A percentile compares a stretch with the other conserved stretches of the same genome.
Evolutionary conservation across 2,888 invertebrate species (phyloP).

Genomic region (Chironomus tentans): DNA sequence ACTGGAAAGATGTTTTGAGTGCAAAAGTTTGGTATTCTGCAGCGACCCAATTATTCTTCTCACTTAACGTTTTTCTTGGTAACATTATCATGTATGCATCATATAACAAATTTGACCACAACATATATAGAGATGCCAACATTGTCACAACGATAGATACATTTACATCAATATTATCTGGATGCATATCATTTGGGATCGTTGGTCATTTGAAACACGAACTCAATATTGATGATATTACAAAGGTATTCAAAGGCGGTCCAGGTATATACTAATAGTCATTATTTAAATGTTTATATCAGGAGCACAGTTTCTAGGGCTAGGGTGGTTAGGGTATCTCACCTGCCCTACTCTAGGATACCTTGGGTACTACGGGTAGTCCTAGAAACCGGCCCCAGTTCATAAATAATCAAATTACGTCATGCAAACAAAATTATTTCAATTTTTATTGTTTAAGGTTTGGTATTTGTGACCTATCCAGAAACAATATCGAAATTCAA

Average conservation of each 20-base stretch:
- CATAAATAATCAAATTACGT: too few species aligned
- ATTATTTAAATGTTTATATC: too few species aligned
- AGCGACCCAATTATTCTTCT: constrained; percentile 55
- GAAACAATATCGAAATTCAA: constrained; percentile 43
- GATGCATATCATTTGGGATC: constrained; percentile 49
- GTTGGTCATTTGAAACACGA: constrained; percentile 48
- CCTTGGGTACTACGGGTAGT: too few species aligned
- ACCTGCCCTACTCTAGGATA: too few species aligned
- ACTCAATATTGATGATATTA: constrained; percentile 42
- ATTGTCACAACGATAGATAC: constrained; percentile 51
- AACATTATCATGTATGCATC: constrained; percentile 49
- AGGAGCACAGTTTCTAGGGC: too few species aligned
- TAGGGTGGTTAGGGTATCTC: too few species aligned
- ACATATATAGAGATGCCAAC: constrained; percentile 47
- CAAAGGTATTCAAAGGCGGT: constrained; percentile 46
- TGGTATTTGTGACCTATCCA: constrained; percentile 31
- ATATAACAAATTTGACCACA: constrained; percentile 52
- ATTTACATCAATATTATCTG: constrained; percentile 48
- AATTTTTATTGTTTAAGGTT: background rate
- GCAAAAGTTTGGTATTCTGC: constrained; percentile 56
- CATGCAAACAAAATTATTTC: too few species aligned
- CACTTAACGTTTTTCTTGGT: constrained; percentile 53
- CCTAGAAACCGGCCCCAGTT: too few species aligned
- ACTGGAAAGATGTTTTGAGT: constrained; percentile 54
- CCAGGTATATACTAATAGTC: constrained; percentile 45